Evolutionary conservation across 2,113 vertebrate genomes (phyloP).

Genomic region (Gambusia affinis): DNA sequence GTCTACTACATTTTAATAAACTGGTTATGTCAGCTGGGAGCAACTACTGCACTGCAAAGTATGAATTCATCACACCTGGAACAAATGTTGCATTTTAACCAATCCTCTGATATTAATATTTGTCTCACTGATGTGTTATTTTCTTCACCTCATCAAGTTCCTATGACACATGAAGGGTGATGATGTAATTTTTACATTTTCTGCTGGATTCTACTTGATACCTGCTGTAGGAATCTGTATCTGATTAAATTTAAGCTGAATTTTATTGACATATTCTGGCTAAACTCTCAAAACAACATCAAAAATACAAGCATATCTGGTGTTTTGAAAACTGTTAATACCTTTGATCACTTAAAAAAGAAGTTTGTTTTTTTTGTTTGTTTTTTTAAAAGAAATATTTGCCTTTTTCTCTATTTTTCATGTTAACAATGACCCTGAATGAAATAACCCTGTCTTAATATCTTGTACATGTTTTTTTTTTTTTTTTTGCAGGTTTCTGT

Average conservation of each 20-base stretch:
- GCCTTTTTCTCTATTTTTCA: neutral
- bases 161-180: neutral
- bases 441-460: slow-evolving; percentile 16
- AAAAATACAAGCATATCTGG: neutral
- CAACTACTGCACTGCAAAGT: no score
- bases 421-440: slow-evolving; percentile 29
- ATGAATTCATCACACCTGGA: neutral
- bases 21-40: no score
- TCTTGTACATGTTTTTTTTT: neutral
- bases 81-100: neutral
- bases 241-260: neutral
- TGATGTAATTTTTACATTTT: neutral
- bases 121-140: no score
- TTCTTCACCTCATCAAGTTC: neutral
- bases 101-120: neutral
- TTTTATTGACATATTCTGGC: neutral
- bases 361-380: neutral
- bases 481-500: slow-evolving; percentile 32
- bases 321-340: neutral
- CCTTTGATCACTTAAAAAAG: neutral
- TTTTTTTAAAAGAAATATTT: neutral
- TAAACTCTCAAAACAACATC: neutral
- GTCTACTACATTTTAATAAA: no score
- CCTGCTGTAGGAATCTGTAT: neutral
- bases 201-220: neutral